Percentiles rank a stretch among this genome's conserved stretches.
These are phyloP conservation scores for Sternotherus odoratus DNA, from an alignment of 2,797 vertebrate genomes.

Conservation along the genomic window DNA sequence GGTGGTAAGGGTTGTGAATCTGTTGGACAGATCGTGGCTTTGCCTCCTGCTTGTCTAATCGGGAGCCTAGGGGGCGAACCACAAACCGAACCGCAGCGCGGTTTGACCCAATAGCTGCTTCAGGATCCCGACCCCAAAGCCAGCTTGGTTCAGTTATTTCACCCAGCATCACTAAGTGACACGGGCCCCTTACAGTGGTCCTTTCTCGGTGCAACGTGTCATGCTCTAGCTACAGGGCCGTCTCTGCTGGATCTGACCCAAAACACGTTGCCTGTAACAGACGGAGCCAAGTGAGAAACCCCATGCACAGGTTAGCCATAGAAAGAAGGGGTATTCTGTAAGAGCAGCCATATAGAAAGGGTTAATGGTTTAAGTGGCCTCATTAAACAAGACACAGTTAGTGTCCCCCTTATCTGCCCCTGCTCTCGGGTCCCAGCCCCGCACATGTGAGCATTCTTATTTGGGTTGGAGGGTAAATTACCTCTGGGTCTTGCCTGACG, in stretches of 20 bases:
- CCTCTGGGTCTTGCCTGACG: neutral
- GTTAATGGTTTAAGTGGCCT: neutral
- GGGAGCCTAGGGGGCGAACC: neutral
- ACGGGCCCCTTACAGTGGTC: neutral
- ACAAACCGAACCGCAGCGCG: fast-evolving
- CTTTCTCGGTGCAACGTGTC: neutral
- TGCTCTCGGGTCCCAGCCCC: neutral
- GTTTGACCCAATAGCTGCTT: neutral
- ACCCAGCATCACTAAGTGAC: neutral
- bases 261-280: neutral
- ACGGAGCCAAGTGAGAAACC: neutral
- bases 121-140: neutral
- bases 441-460: neutral
- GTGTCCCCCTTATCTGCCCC: neutral
- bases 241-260: neutral
- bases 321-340: neutral
- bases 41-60: neutral
- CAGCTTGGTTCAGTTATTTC: neutral
- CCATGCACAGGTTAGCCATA: neutral
- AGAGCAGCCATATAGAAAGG: neutral
- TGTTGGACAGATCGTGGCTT: neutral
- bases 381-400: neutral
- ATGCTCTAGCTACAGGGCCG: neutral
- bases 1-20: neutral
- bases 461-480: neutral